Conservation (phyloP, 2,888 invertebrate species). For the Anarsia innoxiella region DNA sequence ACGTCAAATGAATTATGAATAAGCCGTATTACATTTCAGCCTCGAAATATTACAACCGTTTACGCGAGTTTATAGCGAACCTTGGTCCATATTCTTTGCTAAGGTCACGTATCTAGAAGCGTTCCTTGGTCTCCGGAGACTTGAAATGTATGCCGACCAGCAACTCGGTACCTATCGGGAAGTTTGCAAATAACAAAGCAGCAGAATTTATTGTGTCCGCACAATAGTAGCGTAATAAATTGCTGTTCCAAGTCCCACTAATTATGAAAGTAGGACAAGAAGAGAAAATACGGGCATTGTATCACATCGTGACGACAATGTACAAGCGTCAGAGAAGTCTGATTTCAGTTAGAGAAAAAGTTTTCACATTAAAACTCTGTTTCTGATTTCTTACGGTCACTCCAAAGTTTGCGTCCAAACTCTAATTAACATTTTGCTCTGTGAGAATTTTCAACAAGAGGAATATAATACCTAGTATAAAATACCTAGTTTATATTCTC, state of each 20-base stretch:
- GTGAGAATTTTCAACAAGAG: no score
- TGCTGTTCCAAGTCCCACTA: slow-evolving; percentile 7
- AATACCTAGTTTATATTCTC: no score
- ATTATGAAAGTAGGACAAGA: slow-evolving; percentile 13
- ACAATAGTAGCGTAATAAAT: slow-evolving; percentile 8
- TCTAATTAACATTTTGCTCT: no score
- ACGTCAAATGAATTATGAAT: no score
- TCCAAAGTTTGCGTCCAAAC: no score
- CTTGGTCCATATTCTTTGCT: background rate
- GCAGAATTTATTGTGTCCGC: slow-evolving; percentile 6
- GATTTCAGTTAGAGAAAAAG: no score
- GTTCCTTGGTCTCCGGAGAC: background rate
- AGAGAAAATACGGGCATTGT: slow-evolving; percentile 7
- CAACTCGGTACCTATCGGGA: background rate
- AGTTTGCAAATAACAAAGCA: slow-evolving; percentile 2
- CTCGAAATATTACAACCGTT: background rate
- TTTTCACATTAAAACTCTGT: no score
- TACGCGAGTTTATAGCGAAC: background rate
- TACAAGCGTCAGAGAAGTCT: no score
- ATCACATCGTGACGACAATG: background rate
- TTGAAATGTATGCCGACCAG: background rate
- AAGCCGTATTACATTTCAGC: no score
- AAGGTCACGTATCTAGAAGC: slow-evolving; percentile 1
- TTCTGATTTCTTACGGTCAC: no score
- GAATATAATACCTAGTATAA: no score